Evolutionary conservation across 1,140 invertebrate species (phyloP).

Genomic region (Macrocentrus cingulum): DNA sequence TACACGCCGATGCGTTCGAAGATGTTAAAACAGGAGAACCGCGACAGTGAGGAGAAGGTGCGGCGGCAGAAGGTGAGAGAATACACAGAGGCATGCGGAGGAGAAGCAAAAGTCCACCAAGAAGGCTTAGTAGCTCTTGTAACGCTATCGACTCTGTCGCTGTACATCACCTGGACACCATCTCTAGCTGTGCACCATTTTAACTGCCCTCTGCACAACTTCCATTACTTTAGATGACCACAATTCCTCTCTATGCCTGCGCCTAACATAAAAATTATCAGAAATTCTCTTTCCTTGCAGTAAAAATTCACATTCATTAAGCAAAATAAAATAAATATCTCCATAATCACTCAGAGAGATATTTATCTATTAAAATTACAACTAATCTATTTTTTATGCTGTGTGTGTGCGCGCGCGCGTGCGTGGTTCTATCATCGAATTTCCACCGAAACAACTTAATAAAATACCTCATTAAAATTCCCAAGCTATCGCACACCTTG

Average conservation of each 20-base stretch:
- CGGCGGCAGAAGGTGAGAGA: slow-evolving; percentile 2
- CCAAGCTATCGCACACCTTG: too few species aligned
- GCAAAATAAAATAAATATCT: too few species aligned
- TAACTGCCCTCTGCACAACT: not conserved
- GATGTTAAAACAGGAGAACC: slow-evolving; percentile 22
- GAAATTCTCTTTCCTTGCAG: not conserved
- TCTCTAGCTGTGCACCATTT: slow-evolving; percentile 53
- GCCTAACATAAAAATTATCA: not conserved
- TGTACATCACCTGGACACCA: slow-evolving; percentile 60
- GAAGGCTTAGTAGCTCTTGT: slow-evolving; percentile 59
- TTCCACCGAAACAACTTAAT: too few species aligned
- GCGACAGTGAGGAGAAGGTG: slow-evolving; percentile 15
- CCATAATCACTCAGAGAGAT: too few species aligned
- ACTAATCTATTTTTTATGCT: too few species aligned
- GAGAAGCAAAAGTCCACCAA: slow-evolving; percentile 27
- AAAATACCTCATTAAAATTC: too few species aligned
- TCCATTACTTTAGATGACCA: not conserved
- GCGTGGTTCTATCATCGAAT: too few species aligned
- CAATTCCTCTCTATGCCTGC: not conserved
- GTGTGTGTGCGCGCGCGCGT: too few species aligned
- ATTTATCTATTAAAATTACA: too few species aligned
- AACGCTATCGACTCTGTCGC: slow-evolving; percentile 60
- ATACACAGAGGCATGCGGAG: slow-evolving; percentile 21
- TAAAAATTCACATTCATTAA: too few species aligned
- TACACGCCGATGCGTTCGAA: slow-evolving; percentile 36